Conservation (phyloP, 2,797 vertebrate species). For the Antrozous pallidus region DNA sequence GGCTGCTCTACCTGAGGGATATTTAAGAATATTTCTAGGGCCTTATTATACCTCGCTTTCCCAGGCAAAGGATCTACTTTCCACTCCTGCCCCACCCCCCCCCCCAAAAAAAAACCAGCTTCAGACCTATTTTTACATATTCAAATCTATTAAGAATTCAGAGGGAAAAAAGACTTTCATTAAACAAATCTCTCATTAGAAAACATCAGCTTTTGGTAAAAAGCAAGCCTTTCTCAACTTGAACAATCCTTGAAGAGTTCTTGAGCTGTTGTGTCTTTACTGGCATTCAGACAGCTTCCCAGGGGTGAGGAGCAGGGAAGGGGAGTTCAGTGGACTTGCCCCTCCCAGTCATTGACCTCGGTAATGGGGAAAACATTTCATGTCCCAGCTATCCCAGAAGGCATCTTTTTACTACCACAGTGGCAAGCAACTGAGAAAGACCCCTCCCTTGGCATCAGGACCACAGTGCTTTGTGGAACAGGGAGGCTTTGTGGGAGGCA, state of each 20-base stretch:
- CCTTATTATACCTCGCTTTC: not conserved
- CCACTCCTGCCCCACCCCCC: not conserved
- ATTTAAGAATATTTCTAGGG: not conserved
- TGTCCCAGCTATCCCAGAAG: not conserved
- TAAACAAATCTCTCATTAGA: not conserved
- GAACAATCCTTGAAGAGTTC: not conserved
- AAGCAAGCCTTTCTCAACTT: not conserved
- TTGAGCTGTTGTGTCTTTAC: not conserved
- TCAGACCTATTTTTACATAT: not conserved
- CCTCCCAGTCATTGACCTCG: not conserved
- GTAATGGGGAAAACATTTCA: not conserved
- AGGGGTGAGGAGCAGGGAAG: too few species aligned
- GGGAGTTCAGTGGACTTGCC: not conserved
- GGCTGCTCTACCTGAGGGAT: not conserved
- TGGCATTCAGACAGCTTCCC: not conserved
- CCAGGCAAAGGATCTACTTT: not conserved
- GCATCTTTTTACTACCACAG: not conserved
- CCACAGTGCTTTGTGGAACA: not conserved
- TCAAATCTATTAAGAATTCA: not conserved
- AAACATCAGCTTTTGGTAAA: not conserved
- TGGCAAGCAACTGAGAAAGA: not conserved
- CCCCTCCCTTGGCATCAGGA: not conserved
- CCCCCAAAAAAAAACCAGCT: not conserved
- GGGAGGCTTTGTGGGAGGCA: accelerated
- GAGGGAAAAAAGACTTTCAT: not conserved